Conservation (phyloP, 2,113 vertebrate genomes). For the Mirza zaza region DNA sequence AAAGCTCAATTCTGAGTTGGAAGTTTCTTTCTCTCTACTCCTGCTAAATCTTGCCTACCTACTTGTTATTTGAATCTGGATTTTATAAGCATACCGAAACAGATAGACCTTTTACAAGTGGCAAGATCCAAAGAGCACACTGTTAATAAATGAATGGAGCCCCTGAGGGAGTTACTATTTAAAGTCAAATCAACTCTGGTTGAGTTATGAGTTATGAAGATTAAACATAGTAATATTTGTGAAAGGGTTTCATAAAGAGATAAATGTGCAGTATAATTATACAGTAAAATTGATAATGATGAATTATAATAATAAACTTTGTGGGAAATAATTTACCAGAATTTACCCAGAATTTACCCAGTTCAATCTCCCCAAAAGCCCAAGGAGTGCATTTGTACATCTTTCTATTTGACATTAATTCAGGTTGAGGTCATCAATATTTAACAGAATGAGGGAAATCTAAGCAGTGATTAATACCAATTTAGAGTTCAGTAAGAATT, state of each 20-base stretch:
- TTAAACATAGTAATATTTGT: slow-evolving; percentile 4
- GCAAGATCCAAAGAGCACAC: background rate
- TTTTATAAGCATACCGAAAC: slow-evolving; percentile 8
- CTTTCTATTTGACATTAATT: slow-evolving; percentile 24
- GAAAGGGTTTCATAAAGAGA: background rate
- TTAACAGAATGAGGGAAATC: slow-evolving; percentile 6
- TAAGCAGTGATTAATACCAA: background rate
- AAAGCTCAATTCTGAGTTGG: background rate
- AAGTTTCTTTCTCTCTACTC: background rate
- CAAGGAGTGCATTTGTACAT: background rate
- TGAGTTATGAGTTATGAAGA: background rate
- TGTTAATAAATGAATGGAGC: background rate
- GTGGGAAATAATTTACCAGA: background rate
- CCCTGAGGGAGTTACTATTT: background rate
- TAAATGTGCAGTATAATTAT: background rate
- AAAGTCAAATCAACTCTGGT: background rate
- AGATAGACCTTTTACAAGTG: background rate
- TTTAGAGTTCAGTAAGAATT: slow-evolving; percentile 23
- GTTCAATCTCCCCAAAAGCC: background rate
- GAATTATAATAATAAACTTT: background rate
- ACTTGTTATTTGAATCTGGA: slow-evolving; percentile 15
- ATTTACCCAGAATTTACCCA: background rate
- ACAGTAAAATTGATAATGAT: background rate
- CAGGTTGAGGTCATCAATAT: background rate
- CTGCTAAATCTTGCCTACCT: background rate